phyloP scores from a whole-genome alignment of 53 echinoderm and acorn worm genomes.

The Apostichopus leukothele region DNA sequence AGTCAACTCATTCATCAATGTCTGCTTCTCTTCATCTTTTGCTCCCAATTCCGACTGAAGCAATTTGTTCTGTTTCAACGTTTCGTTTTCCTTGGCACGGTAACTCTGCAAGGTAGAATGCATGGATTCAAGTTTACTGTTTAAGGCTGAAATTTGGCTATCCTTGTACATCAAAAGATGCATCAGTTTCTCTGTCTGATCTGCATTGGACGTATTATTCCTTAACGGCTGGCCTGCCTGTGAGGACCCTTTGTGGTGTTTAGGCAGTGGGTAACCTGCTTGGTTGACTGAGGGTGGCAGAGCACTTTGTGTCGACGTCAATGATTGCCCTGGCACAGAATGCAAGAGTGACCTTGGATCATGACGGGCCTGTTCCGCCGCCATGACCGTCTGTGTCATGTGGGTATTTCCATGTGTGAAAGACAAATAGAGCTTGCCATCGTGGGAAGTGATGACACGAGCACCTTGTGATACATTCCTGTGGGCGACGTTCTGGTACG shows the following conservation, averaged over 20 bases:
- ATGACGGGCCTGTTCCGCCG: background rate
- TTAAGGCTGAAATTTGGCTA: constrained; percentile 7
- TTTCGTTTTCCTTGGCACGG: constrained; percentile 2
- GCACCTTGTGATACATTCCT: background rate
- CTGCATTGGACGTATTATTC: background rate
- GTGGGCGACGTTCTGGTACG: background rate
- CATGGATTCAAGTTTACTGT: background rate
- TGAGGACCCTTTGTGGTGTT: background rate
- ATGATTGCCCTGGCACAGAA: background rate
- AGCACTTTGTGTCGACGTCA: background rate
- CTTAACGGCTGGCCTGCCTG: background rate
- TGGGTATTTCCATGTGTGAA: background rate
- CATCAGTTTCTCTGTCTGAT: constrained; percentile 27
- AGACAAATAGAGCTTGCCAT: background rate
- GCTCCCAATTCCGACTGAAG: background rate
- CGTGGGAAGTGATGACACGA: background rate
- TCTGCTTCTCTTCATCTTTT: constrained; percentile 3
- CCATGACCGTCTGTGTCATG: background rate
- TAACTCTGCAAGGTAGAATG: background rate
- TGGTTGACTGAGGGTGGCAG: background rate
- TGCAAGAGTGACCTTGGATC: background rate
- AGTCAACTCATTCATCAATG: background rate
- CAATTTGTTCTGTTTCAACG: background rate
- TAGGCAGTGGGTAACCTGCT: background rate
- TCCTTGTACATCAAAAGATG: constrained; percentile 25